Evolutionary conservation across 2,888 invertebrate genomes (phyloP).

Genomic region (Salticus scenicus): DNA sequence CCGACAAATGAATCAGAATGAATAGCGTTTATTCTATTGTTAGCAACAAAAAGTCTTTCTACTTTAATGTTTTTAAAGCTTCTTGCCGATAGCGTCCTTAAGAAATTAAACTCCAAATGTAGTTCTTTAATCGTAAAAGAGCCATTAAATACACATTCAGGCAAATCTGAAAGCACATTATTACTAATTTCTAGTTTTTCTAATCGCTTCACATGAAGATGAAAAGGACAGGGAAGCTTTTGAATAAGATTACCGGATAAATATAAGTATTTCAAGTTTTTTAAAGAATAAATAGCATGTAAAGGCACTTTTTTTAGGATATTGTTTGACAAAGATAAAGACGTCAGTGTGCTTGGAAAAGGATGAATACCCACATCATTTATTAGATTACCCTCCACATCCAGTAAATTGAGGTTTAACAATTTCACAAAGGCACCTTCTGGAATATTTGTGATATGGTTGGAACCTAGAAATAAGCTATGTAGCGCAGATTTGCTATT

Average conservation of each 20-base stretch:
- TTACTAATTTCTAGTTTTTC: slow-evolving; percentile 64
- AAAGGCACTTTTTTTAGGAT: slow-evolving; percentile 65
- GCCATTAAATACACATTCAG: slow-evolving; percentile 56
- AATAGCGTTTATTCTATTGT: slow-evolving; percentile 76
- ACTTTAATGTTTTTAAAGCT: slow-evolving; percentile 84
- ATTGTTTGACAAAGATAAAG: slow-evolving; percentile 50
- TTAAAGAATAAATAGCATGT: slow-evolving; percentile 53
- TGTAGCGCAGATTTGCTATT: slow-evolving; percentile 30
- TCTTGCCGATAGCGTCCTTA: slow-evolving; percentile 81
- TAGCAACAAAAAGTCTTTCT: slow-evolving; percentile 82
- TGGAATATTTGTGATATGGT: slow-evolving; percentile 44
- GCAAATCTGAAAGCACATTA: slow-evolving; percentile 34
- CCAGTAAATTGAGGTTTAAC: slow-evolving; percentile 41
- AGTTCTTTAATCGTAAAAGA: slow-evolving; percentile 75
- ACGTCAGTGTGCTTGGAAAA: slow-evolving; percentile 28
- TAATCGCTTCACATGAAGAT: slow-evolving; percentile 30
- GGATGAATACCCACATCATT: slow-evolving; percentile 52
- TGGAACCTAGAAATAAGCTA: slow-evolving; percentile 61
- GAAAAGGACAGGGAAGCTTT: slow-evolving; percentile 53
- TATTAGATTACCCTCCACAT: slow-evolving; percentile 60
- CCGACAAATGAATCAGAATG: slow-evolving; percentile 85
- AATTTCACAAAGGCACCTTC: slow-evolving; percentile 58
- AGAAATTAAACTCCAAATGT: slow-evolving; percentile 87
- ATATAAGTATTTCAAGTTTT: slow-evolving; percentile 50
- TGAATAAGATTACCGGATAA: slow-evolving; percentile 58